Base-by-base conservation (phyloP, 2,888 invertebrate genomes). In the Pseudolycoriella hygida region DNA sequence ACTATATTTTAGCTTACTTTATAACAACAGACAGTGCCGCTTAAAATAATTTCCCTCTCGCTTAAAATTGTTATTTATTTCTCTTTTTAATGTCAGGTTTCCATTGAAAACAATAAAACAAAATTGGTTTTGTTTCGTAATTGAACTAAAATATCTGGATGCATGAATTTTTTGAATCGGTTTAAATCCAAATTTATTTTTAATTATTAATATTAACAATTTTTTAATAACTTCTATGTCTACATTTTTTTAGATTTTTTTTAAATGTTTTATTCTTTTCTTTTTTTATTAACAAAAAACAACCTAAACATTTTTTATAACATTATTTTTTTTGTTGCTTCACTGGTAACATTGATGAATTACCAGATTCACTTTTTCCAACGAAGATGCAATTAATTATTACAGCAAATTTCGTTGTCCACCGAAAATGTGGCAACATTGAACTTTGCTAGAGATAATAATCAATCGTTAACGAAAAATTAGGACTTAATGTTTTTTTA, bases 241-340 rank as follows among this genome's bases (percentile, higher is more conserved):
- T 34, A 34, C 34, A 14, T 34, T 34, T 34, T 34, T 34, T 34
- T 12, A 8, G 8, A 14, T 4, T 34, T 12, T 34, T 34, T 34
- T 30, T 11, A 30, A 10, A 10, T 30, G 8, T 30, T 30, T 30
- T 30, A 10, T 30, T 30, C 11, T 30, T 34, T 5, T 34, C 11
- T 34, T 34, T 34, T 34, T 34, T 34, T 34, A 14, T 34, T 34
- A 34, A 34, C 34, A 14, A 34, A 34, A 34, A 34, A 34, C n/a
- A 34, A 34, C 34, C 11, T 3, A 34, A 14, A 34, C 34, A 14
- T 34, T 34, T 34, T 34, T 34, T 34, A 10, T 12, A 34, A 34
- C 34, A 34, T 34, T 34, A 14, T 34, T 34, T 34, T 25, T n/a
- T 34, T 34, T 34, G 5, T 34, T 34, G 34, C 11, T 34, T 34